Evolutionary conservation across 2,797 vertebrate species (phyloP).

Genomic region (Loriculus beryllinus): DNA sequence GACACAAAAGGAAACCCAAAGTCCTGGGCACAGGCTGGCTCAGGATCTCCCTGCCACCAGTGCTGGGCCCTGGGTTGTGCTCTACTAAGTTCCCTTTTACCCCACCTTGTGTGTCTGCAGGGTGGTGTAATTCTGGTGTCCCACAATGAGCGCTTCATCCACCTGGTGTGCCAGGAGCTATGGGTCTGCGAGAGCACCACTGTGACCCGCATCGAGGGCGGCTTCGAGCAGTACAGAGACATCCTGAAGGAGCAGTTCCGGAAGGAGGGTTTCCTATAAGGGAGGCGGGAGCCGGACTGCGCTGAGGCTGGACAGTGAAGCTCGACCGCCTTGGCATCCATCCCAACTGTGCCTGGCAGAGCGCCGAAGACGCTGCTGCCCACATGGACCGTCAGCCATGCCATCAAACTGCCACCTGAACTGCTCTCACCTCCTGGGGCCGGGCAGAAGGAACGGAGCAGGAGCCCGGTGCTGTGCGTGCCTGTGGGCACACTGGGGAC

Average conservation of each 20-base stretch:
- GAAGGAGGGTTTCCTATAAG: constrained; percentile 94
- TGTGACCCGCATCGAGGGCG: constrained; percentile 87
- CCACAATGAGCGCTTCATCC: constrained; percentile 93
- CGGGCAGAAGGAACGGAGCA: neutral
- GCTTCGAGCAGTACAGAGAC: constrained; percentile 94
- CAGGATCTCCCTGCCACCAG: neutral
- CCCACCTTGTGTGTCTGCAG: constrained; percentile 59
- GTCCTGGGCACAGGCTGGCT: neutral
- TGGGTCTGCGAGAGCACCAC: constrained; percentile 90
- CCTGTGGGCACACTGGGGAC: neutral
- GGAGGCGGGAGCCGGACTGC: neutral
- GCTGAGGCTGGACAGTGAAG: neutral
- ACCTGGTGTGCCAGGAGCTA: constrained; percentile 91
- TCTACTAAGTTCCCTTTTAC: neutral
- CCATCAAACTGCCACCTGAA: neutral
- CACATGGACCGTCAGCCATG: neutral
- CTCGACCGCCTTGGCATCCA: neutral
- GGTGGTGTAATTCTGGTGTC: constrained; percentile 94
- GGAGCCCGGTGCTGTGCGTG: neutral
- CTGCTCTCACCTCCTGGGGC: neutral
- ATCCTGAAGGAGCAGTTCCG: constrained; percentile 95
- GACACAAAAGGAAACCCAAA: neutral
- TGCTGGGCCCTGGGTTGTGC: no score
- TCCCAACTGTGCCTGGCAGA: constrained; percentile 25
- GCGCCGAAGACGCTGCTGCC: neutral